Base-by-base conservation (phyloP, 1,140 invertebrate genomes). In the Aethina tumida region DNA sequence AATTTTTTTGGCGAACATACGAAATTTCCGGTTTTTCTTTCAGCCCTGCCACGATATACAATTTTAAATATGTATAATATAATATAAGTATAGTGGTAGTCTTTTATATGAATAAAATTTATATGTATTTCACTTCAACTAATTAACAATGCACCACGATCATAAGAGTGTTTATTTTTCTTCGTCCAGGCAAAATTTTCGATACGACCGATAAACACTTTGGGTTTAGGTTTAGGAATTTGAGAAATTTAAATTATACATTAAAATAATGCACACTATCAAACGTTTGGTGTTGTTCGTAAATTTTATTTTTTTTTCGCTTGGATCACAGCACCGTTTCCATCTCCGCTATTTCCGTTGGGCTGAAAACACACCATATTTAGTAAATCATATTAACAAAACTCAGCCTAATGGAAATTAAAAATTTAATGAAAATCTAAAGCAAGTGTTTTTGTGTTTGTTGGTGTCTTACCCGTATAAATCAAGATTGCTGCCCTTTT, bases 311-410 rank as follows among this genome's bases (percentile, higher is more conserved):
- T 28, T 32, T 41, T 24, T 45, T 44, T 32, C 44, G 37, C 34
- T 43, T 54, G 41, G 47, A 73, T 87, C 82, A 87, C 74, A 87
- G 81, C 70, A 87, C 84, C 58, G 84, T 87, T 70, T 87, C 84
- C 75, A 86, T 87, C 71, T 87, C 84, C 55, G 83, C 82, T 45
- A 81, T 79, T 67, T 81, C 78, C 47, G 78, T 81, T n/a, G 69
- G 64, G 45, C 71, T 74, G 53, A 32, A 49, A 57, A 41, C 5
- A 35, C 16, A n/a, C 10, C 12, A 16, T 31, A 16, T 13, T 6
- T 14, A 13, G 29, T 31, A 6, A n/a, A n/a, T n/a, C n/a, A n/a
- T n/a, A n/a, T n/a, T n/a, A n/a, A n/a, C n/a, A n/a, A n/a, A n/a
- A n/a, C n/a, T n/a, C n/a, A n/a, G n/a, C n/a, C n/a, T n/a, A n/a